phyloP scores from a whole-genome alignment of 2,797 vertebrate genomes.

The Capromys pilorides region DNA sequence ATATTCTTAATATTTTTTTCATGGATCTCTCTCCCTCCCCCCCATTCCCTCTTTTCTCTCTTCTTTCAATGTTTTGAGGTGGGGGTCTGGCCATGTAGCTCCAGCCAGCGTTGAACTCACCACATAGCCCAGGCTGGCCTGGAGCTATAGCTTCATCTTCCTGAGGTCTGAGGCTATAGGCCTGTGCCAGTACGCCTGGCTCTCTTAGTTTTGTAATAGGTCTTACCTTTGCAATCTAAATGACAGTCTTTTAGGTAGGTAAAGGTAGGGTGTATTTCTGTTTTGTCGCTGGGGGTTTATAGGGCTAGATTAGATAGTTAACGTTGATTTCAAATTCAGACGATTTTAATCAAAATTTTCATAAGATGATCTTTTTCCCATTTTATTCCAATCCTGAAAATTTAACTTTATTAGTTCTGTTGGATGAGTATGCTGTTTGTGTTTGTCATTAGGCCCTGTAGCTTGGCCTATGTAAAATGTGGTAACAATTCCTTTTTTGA shows the following conservation, averaged over 20 bases:
- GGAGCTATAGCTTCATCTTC: no score
- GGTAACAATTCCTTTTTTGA: no score
- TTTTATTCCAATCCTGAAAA: slow-evolving; percentile 5
- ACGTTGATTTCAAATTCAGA: neutral
- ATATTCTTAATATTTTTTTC: slow-evolving; percentile 2
- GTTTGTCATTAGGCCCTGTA: neutral
- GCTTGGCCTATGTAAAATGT: neutral
- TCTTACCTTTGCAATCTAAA: slow-evolving; percentile 1
- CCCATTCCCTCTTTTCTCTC: no score
- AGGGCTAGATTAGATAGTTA: slow-evolving; percentile 17
- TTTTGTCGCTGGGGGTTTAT: neutral
- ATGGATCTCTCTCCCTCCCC: neutral
- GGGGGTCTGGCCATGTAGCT: neutral
- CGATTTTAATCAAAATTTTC: slow-evolving; percentile 36
- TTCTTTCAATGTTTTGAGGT: neutral
- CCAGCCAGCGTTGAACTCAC: neutral
- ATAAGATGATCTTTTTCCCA: slow-evolving; percentile 22
- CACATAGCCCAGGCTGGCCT: neutral
- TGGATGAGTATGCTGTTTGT: neutral
- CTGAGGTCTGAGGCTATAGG: neutral
- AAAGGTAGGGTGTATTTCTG: slow-evolving; percentile 5
- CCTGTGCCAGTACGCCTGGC: neutral
- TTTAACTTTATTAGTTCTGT: neutral
- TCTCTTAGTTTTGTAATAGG: neutral
- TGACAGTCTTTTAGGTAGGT: neutral